Evolutionary conservation across 2,797 vertebrate species (phyloP), one percentile per base, ranked within the genome.

Genomic region (Heliangelus exortis): DNA sequence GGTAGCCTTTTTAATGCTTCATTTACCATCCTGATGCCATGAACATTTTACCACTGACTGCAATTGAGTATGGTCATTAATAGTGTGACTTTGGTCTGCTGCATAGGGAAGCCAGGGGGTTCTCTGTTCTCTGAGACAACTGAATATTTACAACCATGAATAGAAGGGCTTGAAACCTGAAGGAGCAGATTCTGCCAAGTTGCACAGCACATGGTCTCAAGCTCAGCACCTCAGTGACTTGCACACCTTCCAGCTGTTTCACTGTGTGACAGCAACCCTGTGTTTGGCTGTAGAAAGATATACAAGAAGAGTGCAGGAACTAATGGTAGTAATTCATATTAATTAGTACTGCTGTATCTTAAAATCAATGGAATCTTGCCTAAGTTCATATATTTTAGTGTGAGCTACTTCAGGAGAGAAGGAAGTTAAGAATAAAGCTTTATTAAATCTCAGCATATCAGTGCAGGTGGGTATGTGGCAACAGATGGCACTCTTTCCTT

Each of bases 71-170:
- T 43, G 34, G 48, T 67, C 73, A 21, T 5, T 53, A 39, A 41
- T 41, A 55, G 34, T 79, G 74, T 72, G 55, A 78, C 77, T 82
- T 66, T 9, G 67, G 43, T 50, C 54, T 58, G 51, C 39, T 67
- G 69, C 45, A 6, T 28, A n/a, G 63, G 61, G 31, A 54, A 34
- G 31, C 26, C 65, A 76, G 78, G 48, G 74, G 78, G 25, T 58
- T 66, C 0, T 0, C 25, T 23, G 41, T 67, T 36, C 65, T 65
- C 68, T 19, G 75, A 82, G 78, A 78, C 1, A 20, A 22, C 48
- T 5, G 2, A 4, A 7, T 6, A 33, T 50, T 84, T 47, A 20
- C 2, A 16, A 0, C 29, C 2, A 0, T 8, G 63, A 21, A 28
- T 34, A 47, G 26, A 53, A 34, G 45, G 33, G 67, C 80, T 80